Base-by-base conservation (phyloP, 2,888 invertebrate species). In the Crepidodera aurea region DNA sequence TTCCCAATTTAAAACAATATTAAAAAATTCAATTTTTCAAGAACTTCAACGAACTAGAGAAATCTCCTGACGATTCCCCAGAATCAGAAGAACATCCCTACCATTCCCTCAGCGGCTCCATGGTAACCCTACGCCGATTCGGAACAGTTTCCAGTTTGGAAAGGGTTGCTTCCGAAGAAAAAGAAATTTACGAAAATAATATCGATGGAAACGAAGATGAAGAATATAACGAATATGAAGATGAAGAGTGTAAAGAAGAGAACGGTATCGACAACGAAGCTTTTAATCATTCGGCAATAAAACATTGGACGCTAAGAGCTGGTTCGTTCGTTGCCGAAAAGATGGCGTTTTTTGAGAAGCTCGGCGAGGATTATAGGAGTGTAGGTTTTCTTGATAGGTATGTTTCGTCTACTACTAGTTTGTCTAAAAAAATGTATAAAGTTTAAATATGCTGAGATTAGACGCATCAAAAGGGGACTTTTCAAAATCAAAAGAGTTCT, bases 311-410 rank as follows among this genome's bases (percentile, higher is more conserved):
- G 0, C 88, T 90, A 5, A 84, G 90, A 63, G 92, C 93, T 4
- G 92, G 93, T 1, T 89, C 88, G 29, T 93, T 89, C 77, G 92
- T 93, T 3, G 90, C 90, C 2, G 92, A 92, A 71, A 93, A 93
- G 78, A 92, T 93, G 86, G 84, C 88, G 1, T 84, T 89, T 62
- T 84, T 90, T 67, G 89, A 90, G 74, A 86, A 86, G 67, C 82
- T 88, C 1, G 82, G 89, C 10, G 84, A 84, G 69, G 84, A 85
- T 63, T 80, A 80, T 44, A 73, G 76, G 60, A 70, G 69, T 22
- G 76, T 70, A 22, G 78, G 78, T 18, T 81, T 83, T 71, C 79
- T 83, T 62, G 83, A 83, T 62, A 79, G 82, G 83, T 83, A 71
- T 40, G 18, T 25, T 10, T n/a, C 27, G 13, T 1, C n/a, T n/a